A percentile compares a stretch with the other conserved stretches of the same genome.
phyloP scores from a whole-genome alignment of 2,113 vertebrate species.

The Hassar affinis region DNA sequence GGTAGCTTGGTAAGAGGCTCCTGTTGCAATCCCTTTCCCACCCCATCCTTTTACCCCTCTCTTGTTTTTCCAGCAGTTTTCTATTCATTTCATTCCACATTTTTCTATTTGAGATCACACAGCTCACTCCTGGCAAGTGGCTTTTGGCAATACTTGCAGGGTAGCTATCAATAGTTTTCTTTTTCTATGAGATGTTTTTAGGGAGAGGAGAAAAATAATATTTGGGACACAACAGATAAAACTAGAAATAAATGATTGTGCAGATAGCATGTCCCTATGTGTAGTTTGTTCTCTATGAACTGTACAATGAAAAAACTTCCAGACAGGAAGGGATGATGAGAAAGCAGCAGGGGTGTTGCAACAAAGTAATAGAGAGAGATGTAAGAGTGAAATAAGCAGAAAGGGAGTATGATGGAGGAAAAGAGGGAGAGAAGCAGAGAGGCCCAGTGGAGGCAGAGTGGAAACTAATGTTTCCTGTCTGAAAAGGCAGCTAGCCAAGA shows the following conservation, averaged over 20 bases:
- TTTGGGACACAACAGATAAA: neutral
- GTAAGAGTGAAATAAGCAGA: conserved; percentile 47
- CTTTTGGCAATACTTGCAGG: conserved; percentile 13
- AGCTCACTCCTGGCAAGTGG: conserved; percentile 39
- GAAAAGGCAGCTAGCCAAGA: conserved; percentile 65
- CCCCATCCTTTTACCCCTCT: conserved; percentile 47
- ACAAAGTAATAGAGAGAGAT: conserved; percentile 35
- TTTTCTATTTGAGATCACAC: conserved; percentile 28
- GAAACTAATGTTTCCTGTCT: conserved; percentile 79
- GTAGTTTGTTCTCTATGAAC: conserved; percentile 1
- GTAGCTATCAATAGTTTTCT: conserved; percentile 19
- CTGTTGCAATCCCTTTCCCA: conserved; percentile 54
- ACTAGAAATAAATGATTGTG: neutral
- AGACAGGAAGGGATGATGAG: conserved; percentile 38
- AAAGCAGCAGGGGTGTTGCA: conserved; percentile 31
- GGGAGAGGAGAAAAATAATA: neutral
- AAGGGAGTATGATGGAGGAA: conserved; percentile 12
- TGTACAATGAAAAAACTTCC: conserved; percentile 35
- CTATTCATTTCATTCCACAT: conserved; percentile 29
- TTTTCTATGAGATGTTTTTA: neutral
- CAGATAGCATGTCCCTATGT: neutral
- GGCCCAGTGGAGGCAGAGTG: conserved; percentile 63
- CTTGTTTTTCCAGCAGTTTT: conserved; percentile 23
- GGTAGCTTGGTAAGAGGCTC: conserved; percentile 68
- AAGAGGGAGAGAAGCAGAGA: conserved; percentile 52